A percentile compares a stretch with the other conserved stretches of the same genome.
These are phyloP conservation scores for Glyphotaelius pellucidus DNA, from an alignment of 2,888 invertebrate genomes.

Conservation along the genomic window DNA sequence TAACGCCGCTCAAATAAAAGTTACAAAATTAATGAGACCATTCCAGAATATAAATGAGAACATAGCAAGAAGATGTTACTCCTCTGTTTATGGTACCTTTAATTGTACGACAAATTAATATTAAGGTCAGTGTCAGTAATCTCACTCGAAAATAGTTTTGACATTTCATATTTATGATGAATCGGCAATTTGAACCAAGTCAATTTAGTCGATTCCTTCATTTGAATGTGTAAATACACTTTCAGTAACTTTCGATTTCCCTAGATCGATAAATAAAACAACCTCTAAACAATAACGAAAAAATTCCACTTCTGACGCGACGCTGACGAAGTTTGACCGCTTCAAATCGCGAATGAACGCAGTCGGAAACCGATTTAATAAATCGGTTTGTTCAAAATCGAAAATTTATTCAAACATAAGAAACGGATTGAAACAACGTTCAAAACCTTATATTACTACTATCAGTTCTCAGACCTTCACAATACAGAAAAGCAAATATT, in stretches of 20 bases:
- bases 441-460: too few species aligned
- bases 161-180: not conserved
- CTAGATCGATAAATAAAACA: not conserved
- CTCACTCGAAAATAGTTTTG: too few species aligned
- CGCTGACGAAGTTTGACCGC: not conserved
- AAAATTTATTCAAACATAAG: not conserved
- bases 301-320: not conserved
- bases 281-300: not conserved
- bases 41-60: too few species aligned
- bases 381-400: not conserved
- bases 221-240: not conserved
- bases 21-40: too few species aligned
- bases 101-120: too few species aligned
- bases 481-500: too few species aligned
- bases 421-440: not conserved
- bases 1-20: not conserved
- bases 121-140: too few species aligned
- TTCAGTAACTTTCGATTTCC: not conserved
- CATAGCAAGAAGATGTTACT: too few species aligned
- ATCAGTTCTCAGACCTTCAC: too few species aligned
- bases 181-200: not conserved
- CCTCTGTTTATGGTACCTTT: too few species aligned
- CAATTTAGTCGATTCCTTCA: not conserved
- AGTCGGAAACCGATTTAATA: not conserved
- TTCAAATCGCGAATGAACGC: not conserved